Evolutionary conservation across 2,888 invertebrate genomes (phyloP), one percentile per base, ranked within the genome.

Genomic region (Megaustenia siamemsis): DNA sequence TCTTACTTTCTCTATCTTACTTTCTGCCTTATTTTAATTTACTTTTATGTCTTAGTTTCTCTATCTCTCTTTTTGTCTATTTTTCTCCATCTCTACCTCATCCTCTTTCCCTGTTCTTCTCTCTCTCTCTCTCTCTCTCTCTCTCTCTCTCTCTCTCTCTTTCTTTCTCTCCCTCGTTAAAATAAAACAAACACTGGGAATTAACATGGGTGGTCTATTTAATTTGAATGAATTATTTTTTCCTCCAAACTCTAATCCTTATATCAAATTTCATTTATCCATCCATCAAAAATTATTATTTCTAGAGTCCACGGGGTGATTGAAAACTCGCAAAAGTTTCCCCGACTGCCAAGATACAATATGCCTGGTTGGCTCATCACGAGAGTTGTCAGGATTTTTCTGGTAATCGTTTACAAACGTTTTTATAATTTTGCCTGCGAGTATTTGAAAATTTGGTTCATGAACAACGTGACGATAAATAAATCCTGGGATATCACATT

Each of bases 141-240:
- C 0, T 1, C 38, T 81, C 63, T 60, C 63, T 63, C 43, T 35
- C 56, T 71, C 45, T 81, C 56, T 71, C 38, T 69, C 53, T 71
- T 56, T 71, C 43, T 49, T n/a, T 60, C 60, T 60, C n/a, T n/a
- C n/a, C n/a, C 60, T 60, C n/a, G 24, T 60, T n/a, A 6, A n/a
- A n/a, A n/a, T n/a, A n/a, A n/a, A n/a, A n/a, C n/a, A n/a, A n/a
- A n/a, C n/a, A n/a, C n/a, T n/a, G n/a, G n/a, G n/a, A n/a, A n/a
- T n/a, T n/a, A n/a, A n/a, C n/a, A n/a, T n/a, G 8, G 63, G 63
- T 63, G 63, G 63, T 63, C 28, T 28, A 24, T 63, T 63, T 28
- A 63, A 28, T 28, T 63, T 28, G 10, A n/a, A 63, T 4, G 28
- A 5, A 63, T 3, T 28, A 63, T 28, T 24, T 10, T 28, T 28